Conservation (phyloP, 2,113 vertebrate species). For the Anolis sagrei region DNA sequence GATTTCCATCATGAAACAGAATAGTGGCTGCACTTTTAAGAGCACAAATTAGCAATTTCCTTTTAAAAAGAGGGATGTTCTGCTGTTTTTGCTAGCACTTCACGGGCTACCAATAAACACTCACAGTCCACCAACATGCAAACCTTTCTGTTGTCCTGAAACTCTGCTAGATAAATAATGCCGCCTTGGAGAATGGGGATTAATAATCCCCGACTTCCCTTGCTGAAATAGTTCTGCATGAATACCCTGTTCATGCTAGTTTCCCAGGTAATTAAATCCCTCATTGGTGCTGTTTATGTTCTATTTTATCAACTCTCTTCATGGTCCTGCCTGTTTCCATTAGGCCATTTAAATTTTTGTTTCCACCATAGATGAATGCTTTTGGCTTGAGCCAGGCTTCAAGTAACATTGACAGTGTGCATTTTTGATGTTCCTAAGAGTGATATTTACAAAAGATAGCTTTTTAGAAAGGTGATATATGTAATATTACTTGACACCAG, state of each 20-base stretch:
- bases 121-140: not conserved
- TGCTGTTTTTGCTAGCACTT: not conserved
- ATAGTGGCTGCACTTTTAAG: not conserved
- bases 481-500: not conserved
- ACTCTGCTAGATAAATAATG: slow-evolving; percentile 40
- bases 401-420: not conserved
- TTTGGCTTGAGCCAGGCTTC: slow-evolving; percentile 1
- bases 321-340: slow-evolving; percentile 53
- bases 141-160: not conserved
- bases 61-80: not conserved
- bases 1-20: not conserved
- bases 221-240: slow-evolving; percentile 62
- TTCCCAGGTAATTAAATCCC: slow-evolving; percentile 67
- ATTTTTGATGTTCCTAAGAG: not conserved
- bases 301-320: slow-evolving; percentile 72
- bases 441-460: not conserved
- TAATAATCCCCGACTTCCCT: slow-evolving; percentile 56
- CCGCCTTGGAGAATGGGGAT: slow-evolving; percentile 47
- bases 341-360: slow-evolving; percentile 51
- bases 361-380: slow-evolving; percentile 31
- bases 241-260: slow-evolving; percentile 46
- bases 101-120: not conserved
- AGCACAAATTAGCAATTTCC: not conserved
- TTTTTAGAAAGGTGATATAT: too few relatives aligned
- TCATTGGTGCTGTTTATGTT: slow-evolving; percentile 67